phyloP scores from a whole-genome alignment of 1,140 invertebrate species.

The Aphis craccivora region DNA sequence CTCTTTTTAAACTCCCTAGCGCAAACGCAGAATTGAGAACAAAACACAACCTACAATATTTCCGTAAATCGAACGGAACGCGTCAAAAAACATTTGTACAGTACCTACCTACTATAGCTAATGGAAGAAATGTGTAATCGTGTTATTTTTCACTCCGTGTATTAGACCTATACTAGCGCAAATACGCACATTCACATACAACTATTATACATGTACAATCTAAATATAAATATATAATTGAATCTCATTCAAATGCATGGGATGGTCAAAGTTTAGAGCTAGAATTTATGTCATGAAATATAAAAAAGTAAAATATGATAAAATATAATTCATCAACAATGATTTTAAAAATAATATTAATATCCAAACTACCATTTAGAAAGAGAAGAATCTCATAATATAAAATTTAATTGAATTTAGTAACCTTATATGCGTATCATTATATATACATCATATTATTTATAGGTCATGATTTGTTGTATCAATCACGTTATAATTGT shows the following conservation, averaged over 20 bases:
- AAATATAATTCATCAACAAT: not conserved
- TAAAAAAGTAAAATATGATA: not conserved
- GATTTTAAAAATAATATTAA: not conserved
- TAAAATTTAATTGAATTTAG: not conserved
- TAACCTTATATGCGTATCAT: not conserved
- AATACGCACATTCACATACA: not conserved
- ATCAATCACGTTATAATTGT: not conserved
- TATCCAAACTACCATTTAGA: not conserved
- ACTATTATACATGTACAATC: not conserved
- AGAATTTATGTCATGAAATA: not conserved
- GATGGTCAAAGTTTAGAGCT: not conserved
- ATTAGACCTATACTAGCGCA: not conserved
- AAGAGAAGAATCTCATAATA: not conserved
- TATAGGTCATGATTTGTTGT: not conserved
- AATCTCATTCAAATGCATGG: not conserved
- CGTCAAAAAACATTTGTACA: slow-evolving; percentile 3
- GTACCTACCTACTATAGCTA: not conserved
- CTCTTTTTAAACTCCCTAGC: not conserved
- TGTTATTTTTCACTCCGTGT: not conserved
- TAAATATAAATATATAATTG: not conserved
- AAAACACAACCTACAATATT: not conserved
- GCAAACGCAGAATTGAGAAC: not conserved
- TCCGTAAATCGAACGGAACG: not conserved
- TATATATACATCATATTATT: not conserved
- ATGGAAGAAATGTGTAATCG: not conserved